Base-by-base conservation (phyloP, 2,113 vertebrate genomes). In the Stomatorhinus ivindoensis region DNA sequence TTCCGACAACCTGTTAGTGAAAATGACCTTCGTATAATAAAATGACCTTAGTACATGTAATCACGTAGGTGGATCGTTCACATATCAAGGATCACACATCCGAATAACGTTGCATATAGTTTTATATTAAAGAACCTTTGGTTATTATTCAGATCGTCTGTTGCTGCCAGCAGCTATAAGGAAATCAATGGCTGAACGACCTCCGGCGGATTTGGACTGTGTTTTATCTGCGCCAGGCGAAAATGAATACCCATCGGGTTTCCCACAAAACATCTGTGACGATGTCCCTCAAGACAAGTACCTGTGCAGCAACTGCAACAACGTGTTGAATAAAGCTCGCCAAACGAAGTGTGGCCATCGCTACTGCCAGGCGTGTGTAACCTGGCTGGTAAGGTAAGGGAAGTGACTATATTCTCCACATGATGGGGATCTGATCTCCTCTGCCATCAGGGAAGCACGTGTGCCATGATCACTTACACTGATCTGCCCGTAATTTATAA, bases 231-330 rank as follows among this genome's bases (percentile, higher is more conserved):
- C 93, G 51, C 96, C 96, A 0, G 96, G 93, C 27, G 96, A 96
- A 83, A 96, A 96, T 2, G 96, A 96, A 84, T 96, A 95, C 86
- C 96, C 96, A 8, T 95, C 94, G 0, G 97, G 96, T 0, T 97
- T 96, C 47, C 95, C 96, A 84, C 91, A 92, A 9, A 93, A 3
- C 76, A 94, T 94, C 51, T 96, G 95, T 1, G 93, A 96, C 76
- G 94, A 95, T 0, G 93, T 90, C 0, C 92, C 96, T 0, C 94
- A 93, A 0, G 93, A 93, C 50, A 96, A 95, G 80, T 95, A 93
- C 90, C 92, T 96, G 88, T 95, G 95, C 94, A 96, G 95, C 90
- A 95, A 92, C 92, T 96, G 96, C 88, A 91, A 93, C 61, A 94
- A 94, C n/a, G 21, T 96, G 5, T 92, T 96, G 90, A 96, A 92